Percentiles rank a stretch among this genome's conserved stretches.
phyloP scores from a whole-genome alignment of 2,888 invertebrate species.

The Copidosoma aretas region DNA sequence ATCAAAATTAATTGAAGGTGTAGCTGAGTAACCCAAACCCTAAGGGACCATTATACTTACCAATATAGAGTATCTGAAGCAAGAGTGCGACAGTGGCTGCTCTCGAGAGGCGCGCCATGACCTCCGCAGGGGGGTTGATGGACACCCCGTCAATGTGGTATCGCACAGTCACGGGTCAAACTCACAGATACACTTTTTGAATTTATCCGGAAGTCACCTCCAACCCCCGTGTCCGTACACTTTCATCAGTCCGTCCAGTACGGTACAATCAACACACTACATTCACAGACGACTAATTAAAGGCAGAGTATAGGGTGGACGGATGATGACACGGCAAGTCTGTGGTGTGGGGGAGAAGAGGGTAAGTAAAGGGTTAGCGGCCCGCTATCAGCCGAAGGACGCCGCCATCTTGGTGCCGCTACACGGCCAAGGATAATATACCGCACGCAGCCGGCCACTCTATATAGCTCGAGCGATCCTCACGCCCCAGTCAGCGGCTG shows the following conservation, averaged over 20 bases:
- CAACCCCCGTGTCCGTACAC: no score
- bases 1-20: no score
- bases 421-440: constrained; percentile 25
- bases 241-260: no score
- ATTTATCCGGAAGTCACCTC: no score
- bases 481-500: neutral
- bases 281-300: no score
- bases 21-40: no score
- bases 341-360: constrained; percentile 2
- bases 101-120: constrained; percentile 25
- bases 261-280: no score
- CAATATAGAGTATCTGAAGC: constrained; percentile 15
- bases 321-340: constrained; percentile 6
- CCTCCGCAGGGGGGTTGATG: neutral
- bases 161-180: neutral
- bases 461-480: neutral
- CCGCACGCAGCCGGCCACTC: constrained; percentile 5
- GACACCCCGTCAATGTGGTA: neutral
- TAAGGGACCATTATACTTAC: no score
- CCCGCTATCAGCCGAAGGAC: constrained; percentile 34
- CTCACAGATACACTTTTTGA: neutral
- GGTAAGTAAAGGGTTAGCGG: constrained; percentile 6
- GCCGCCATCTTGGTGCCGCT: constrained; percentile 35
- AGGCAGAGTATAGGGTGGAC: no score
- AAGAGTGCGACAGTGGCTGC: constrained; percentile 9